Conservation (phyloP, 2,113 vertebrate species). For the Actenoides lindsayi region DNA sequence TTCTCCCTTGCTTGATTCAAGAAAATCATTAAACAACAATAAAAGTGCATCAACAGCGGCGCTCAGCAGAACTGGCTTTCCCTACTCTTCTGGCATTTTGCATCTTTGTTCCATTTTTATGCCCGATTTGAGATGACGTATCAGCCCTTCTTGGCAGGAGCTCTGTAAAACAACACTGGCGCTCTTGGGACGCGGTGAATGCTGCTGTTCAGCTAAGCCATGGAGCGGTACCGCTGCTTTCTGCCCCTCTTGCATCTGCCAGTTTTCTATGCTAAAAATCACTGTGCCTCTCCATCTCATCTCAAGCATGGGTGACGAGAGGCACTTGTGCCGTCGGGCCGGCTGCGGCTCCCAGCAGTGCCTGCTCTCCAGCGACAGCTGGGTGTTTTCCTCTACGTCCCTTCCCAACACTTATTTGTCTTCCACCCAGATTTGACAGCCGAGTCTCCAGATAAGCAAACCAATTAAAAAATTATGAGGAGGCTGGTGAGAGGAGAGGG, state of each 20-base stretch:
- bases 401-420: not conserved
- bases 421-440: not conserved
- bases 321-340: rapidly evolving
- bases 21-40: not conserved
- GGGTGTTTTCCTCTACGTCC: not conserved
- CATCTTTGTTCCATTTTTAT: constrained; percentile 2
- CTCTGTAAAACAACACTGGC: not conserved
- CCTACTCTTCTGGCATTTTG: not conserved
- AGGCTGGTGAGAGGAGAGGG: not conserved
- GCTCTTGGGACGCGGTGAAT: not conserved
- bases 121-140: not conserved
- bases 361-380: not conserved
- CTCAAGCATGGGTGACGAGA: not conserved
- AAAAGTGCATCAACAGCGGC: not conserved
- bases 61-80: not conserved
- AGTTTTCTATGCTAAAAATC: not conserved
- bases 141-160: not conserved
- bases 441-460: not conserved
- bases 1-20: not conserved
- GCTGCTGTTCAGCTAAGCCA: not conserved
- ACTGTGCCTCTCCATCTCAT: not conserved
- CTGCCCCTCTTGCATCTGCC: not conserved
- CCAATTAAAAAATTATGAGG: constrained; percentile 17
- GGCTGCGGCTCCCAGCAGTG: rapidly evolving
- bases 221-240: rapidly evolving